phyloP scores from a whole-genome alignment of 2,113 vertebrate genomes.

The Thamnophis sirtalis region DNA sequence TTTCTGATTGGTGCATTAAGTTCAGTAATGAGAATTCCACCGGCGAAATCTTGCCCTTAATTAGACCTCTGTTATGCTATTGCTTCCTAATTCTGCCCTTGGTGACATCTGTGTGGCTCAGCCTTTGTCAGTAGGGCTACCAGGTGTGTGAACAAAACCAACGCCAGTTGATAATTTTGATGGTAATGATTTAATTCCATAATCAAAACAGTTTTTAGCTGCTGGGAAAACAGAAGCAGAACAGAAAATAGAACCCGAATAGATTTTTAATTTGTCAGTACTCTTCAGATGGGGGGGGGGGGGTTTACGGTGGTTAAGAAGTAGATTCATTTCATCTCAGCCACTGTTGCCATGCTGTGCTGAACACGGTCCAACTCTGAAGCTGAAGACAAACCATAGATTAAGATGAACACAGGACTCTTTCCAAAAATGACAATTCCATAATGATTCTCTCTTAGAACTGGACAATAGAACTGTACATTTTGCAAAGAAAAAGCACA shows the following conservation, averaged over 20 bases:
- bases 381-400: neutral
- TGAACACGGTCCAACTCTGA: neutral
- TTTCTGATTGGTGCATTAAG: slow-evolving; percentile 42
- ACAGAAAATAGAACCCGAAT: neutral
- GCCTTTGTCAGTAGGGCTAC: slow-evolving; percentile 21
- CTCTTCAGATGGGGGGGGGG: neutral
- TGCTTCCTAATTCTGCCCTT: slow-evolving; percentile 24
- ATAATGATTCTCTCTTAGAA: neutral
- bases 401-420: neutral
- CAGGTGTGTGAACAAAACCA: slow-evolving; percentile 30
- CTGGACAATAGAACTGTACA: neutral
- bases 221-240: neutral
- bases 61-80: slow-evolving; percentile 32
- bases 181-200: slow-evolving; percentile 51
- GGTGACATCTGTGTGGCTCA: slow-evolving; percentile 24
- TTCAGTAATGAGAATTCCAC: slow-evolving; percentile 38
- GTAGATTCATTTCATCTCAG: neutral
- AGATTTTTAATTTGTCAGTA: neutral
- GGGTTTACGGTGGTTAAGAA: neutral
- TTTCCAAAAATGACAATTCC: neutral
- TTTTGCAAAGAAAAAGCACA: neutral
- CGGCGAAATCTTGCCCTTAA: slow-evolving; percentile 39
- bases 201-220: slow-evolving; percentile 14
- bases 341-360: neutral
- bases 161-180: slow-evolving; percentile 38